Base-by-base conservation (phyloP, 2,888 invertebrate species). In the Ormyrus pomaceus region DNA sequence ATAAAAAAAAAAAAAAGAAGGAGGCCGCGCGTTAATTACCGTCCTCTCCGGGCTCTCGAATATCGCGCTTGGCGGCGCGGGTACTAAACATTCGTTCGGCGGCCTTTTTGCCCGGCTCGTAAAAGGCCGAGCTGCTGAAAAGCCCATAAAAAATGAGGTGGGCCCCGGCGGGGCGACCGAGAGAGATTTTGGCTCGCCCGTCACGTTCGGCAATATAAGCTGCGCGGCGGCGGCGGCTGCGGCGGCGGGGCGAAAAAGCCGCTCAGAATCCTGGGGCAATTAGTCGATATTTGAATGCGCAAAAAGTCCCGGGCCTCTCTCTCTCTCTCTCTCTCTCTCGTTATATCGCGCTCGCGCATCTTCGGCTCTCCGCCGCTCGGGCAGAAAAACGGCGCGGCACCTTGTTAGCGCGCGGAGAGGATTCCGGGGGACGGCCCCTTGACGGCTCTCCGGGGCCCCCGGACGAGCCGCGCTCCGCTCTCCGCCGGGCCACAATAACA, bases 261-360 rank as follows among this genome's bases (percentile, higher is more conserved):
- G 53, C 86, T 62, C 79, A 56, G 79, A 72, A 74, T 74, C 74
- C 79, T 86, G 86, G 87, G 87, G 89, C 89, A 90, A 90, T 90
- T 90, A 90, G 90, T 90, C 89, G 90, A 90, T 90, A 90, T 90
- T 90, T 90, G 89, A 90, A 90, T 90, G 88, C 88, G 88, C 89
- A 89, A 90, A 90, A 90, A 71, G 61, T 68, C 70, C 19, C 19
- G 62, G 45, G 48, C 19, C 19, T 19, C 19, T 19, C 19, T 19
- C 19, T 19, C 19, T 1, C 19, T 19, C 19, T 1, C 19, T 19
- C 19, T 19, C 19, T 19, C 56, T 65, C 65, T 77, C 71, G 65
- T 77, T 71, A 70, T 58, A 45, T 65, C 71, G 59, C 19, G 19
- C 19, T 19, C 19, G 19, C 65, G 19, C 77, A 65, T 71, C 70